phyloP scores from a whole-genome alignment of 53 echinoderm and acorn worm species.

The Pentamera pediparva region DNA sequence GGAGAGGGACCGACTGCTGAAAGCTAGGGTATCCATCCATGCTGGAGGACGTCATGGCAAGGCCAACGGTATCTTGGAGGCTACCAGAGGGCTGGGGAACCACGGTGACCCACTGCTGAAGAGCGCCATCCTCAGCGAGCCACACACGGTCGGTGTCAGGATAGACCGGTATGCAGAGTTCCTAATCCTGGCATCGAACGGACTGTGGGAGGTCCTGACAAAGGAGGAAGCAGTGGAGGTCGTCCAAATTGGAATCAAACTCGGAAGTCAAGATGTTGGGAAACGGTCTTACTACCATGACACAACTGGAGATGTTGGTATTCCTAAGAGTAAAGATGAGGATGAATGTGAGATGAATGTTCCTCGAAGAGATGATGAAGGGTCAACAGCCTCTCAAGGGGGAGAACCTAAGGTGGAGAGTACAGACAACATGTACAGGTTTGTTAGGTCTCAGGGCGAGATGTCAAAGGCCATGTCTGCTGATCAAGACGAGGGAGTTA shows the following conservation, averaged over 20 bases:
- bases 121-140: constrained; percentile 75
- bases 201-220: constrained; percentile 89
- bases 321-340: too few relatives aligned
- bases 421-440: too few relatives aligned
- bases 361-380: too few relatives aligned
- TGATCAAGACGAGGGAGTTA: too few relatives aligned
- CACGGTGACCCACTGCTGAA: constrained; percentile 92
- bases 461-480: too few relatives aligned
- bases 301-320: too few relatives aligned
- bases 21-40: constrained; percentile 68
- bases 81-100: constrained; percentile 92
- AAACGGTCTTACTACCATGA: too few relatives aligned
- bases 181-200: constrained; percentile 76
- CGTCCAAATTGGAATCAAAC: constrained; percentile 20
- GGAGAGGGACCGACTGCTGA: constrained; percentile 57
- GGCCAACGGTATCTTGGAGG: constrained; percentile 89
- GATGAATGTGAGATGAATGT: too few relatives aligned
- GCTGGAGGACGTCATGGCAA: constrained; percentile 56
- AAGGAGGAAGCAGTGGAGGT: constrained; percentile 76
- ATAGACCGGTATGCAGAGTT: constrained; percentile 88
- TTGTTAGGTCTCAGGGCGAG: too few relatives aligned
- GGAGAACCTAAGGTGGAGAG: too few relatives aligned
- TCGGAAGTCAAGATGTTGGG: too few relatives aligned
- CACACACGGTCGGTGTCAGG: constrained; percentile 74
- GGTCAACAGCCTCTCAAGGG: too few relatives aligned